Percentiles rank a stretch among this genome's conserved stretches.
These are phyloP conservation scores for Girardinus metallicus DNA, from an alignment of 2,797 vertebrate species.

Conservation along the genomic window DNA sequence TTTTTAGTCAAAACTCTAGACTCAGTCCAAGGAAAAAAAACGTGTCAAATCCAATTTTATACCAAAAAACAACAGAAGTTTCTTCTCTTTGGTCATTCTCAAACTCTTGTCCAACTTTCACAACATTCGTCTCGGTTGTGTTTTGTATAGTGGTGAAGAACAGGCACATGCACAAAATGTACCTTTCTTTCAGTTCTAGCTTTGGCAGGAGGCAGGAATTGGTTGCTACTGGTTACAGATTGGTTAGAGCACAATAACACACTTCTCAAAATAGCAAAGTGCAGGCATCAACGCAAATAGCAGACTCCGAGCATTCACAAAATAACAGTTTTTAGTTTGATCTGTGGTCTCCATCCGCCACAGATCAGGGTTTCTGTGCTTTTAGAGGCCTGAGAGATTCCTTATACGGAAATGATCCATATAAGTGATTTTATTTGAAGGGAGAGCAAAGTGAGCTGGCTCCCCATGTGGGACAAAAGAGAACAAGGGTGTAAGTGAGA, in stretches of 20 bases:
- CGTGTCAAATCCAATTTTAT: not conserved
- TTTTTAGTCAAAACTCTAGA: not conserved
- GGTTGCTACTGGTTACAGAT: constrained; percentile 17
- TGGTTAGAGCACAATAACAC: not conserved
- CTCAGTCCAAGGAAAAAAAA: not conserved
- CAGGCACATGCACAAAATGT: not conserved
- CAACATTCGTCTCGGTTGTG: not conserved
- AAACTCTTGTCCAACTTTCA: not conserved
- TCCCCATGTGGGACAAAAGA: constrained; percentile 22
- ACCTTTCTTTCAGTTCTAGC: not conserved
- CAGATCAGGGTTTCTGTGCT: not conserved
- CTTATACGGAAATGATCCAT: not conserved
- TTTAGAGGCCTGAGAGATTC: not conserved
- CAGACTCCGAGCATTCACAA: not conserved
- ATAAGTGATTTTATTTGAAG: not conserved
- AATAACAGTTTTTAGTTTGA: not conserved
- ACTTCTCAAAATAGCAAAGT: constrained; percentile 14
- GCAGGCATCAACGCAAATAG: not conserved
- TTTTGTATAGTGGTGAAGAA: not conserved
- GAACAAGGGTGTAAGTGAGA: constrained; percentile 16
- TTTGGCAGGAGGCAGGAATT: not conserved
- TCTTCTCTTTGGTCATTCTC: not conserved
- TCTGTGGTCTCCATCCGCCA: not conserved
- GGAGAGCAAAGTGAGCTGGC: not conserved
- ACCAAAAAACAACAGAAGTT: not conserved